These are phyloP conservation scores for Cryptotermes secundus DNA, from an alignment of 1,140 invertebrate genomes.

Conservation along the genomic window DNA sequence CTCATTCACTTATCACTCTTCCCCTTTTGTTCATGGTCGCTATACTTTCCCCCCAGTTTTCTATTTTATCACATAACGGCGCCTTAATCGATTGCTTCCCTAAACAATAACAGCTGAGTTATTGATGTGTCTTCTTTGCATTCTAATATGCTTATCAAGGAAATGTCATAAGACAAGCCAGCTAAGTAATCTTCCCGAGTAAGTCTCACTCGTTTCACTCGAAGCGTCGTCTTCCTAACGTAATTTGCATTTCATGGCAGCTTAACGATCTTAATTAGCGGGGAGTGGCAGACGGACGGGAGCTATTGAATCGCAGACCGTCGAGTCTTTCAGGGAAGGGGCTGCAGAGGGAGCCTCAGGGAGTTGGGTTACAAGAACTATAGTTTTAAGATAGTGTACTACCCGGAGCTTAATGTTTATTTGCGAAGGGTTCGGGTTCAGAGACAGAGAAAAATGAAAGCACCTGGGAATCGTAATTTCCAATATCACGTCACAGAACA, in stretches of 20 bases:
- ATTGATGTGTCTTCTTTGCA: slow-evolving; percentile 26
- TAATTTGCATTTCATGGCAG: slow-evolving; percentile 30
- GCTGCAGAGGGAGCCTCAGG: neutral
- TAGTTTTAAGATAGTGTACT: neutral
- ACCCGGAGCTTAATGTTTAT: too few species aligned
- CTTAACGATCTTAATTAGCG: slow-evolving; percentile 29
- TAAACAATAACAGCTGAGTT: neutral
- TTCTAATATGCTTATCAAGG: slow-evolving; percentile 25
- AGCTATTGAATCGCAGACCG: slow-evolving; percentile 12
- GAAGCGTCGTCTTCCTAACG: slow-evolving; percentile 22
- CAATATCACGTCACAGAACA: neutral
- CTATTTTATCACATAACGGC: neutral
- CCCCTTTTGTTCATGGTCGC: neutral
- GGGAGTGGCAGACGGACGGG: slow-evolving; percentile 1
- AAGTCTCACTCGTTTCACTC: neutral
- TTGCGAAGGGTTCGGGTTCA: too few species aligned
- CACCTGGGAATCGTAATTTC: neutral
- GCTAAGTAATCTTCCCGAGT: neutral
- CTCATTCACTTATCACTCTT: neutral
- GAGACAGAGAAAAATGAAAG: neutral
- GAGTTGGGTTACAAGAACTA: neutral
- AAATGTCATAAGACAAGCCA: neutral
- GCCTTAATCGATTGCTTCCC: neutral
- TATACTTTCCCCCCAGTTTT: neutral
- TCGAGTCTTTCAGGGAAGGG: neutral